Base-by-base conservation (phyloP, 1,140 invertebrate species). In the Linepithema humile region DNA sequence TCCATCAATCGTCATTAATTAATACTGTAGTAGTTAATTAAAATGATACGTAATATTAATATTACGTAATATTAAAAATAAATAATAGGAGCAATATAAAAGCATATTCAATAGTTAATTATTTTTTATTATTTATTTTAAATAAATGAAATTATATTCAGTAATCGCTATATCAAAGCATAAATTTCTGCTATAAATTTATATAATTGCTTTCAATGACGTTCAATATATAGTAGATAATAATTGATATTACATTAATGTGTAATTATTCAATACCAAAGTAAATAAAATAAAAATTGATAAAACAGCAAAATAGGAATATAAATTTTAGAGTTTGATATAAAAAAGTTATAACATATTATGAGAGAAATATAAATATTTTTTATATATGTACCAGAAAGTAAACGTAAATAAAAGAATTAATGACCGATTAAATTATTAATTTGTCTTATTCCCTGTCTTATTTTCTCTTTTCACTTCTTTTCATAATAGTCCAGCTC, bases 1-100 rank as follows among this genome's bases (percentile, higher is more conserved):
- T 35, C 32, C n/a, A 67, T 29, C 38, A 78, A 6, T 57, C 20
- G 10, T 78, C 26, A 80, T 69, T 70, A 70, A 69, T 80, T 80
- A 80, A 55, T n/a, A 57, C 3, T 70, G 7, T 65, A 26, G 20
- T 26, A 12, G 26, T 12, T 70, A 32, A 70, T 80, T 80, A 75
- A 75, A 75, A 48, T 62, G 32, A 9, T n/a, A 62, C 23, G 29
- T 9, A 4, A 15, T 2, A 73, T 57, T 57, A 64, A 77, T n/a
- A n/a, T n/a, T 15, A 62, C 23, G 29, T 9, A 4, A 15, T 2
- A 73, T 57, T 57, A 64, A 77, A 65, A 77, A 77, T 65, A 23
- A 9, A 74, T 74, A 62, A 64, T 10, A 0, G 12, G 6, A 2
- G 17, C 3, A 65, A 80, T 57, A 43, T 17, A 40, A 80, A 70